Evolutionary conservation across 2,888 invertebrate species (phyloP).

Genomic region (Archips crataeganus): DNA sequence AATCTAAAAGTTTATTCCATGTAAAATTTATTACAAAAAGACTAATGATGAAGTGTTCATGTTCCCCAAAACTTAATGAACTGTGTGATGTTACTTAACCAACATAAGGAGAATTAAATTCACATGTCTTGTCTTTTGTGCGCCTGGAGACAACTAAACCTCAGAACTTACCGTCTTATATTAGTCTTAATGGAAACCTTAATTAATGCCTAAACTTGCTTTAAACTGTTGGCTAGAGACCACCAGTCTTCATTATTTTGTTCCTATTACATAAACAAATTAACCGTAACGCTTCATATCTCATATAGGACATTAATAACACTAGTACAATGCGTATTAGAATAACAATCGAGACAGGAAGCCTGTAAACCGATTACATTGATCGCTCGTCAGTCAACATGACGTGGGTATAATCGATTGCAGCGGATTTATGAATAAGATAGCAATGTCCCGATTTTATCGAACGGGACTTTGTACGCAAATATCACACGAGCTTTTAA

Average conservation of each 20-base stretch:
- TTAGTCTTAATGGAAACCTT: constrained; percentile 64
- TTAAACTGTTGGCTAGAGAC: constrained; percentile 63
- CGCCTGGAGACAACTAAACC: constrained; percentile 59
- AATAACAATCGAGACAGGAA: constrained; percentile 79
- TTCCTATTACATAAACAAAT: constrained; percentile 62
- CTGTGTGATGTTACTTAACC: neutral
- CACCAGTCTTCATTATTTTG: constrained; percentile 53
- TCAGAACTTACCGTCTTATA: constrained; percentile 59
- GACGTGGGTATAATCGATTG: constrained; percentile 76
- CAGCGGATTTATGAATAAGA: constrained; percentile 74
- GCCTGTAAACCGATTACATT: constrained; percentile 81
- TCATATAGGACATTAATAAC: constrained; percentile 75
- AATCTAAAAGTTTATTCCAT: neutral
- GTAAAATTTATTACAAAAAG: neutral
- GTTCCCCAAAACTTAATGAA: neutral
- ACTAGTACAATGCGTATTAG: constrained; percentile 75
- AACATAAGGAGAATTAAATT: constrained; percentile 24
- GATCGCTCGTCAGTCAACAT: constrained; percentile 77
- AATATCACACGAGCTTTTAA: constrained; percentile 31
- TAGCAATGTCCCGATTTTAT: constrained; percentile 71
- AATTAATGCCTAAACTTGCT: constrained; percentile 71
- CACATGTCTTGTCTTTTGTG: constrained; percentile 58
- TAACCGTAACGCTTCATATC: constrained; percentile 63
- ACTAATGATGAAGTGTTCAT: constrained; percentile 22
- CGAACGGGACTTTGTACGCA: constrained; percentile 55